A percentile compares a stretch with the other conserved stretches of the same genome.
These are phyloP conservation scores for Hydropsyche betteni DNA, from an alignment of 2,888 invertebrate genomes.

Conservation along the genomic window DNA sequence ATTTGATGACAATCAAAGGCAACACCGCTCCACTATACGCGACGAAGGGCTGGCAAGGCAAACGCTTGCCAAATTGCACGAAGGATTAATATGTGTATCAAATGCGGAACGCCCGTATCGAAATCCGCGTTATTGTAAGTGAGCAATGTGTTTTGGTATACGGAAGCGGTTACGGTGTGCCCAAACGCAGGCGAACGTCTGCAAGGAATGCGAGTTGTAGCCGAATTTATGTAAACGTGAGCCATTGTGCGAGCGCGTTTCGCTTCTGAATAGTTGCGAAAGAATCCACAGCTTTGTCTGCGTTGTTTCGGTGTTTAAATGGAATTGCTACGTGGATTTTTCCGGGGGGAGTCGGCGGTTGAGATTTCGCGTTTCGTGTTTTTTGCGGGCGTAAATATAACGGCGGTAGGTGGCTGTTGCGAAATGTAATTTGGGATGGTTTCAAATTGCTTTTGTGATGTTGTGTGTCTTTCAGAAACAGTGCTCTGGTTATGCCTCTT, in stretches of 20 bases:
- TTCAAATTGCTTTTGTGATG: no score
- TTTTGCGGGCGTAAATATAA: no score
- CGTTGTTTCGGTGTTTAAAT: no score
- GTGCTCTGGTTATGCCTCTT: no score
- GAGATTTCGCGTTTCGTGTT: no score
- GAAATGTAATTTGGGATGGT: no score
- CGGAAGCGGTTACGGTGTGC: background rate
- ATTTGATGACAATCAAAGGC: slow-evolving; percentile 35
- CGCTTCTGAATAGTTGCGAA: slow-evolving; percentile 12
- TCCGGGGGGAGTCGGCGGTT: no score
- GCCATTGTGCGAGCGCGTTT: background rate
- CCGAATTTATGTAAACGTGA: slow-evolving; percentile 7
- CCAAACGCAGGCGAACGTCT: background rate
- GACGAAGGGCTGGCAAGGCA: background rate
- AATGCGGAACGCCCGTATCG: no score
- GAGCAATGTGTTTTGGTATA: slow-evolving; percentile 6
- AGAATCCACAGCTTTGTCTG: background rate
- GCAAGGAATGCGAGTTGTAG: background rate
- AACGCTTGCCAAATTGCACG: slow-evolving; percentile 24
- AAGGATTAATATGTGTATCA: slow-evolving; percentile 4
- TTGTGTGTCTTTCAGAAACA: no score
- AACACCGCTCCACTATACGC: background rate
- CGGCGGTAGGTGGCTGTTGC: no score
- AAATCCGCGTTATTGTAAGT: slow-evolving; percentile 9
- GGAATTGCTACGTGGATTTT: no score